phyloP scores from a whole-genome alignment of 1,140 invertebrate species.

The Calephelis nemesis region DNA sequence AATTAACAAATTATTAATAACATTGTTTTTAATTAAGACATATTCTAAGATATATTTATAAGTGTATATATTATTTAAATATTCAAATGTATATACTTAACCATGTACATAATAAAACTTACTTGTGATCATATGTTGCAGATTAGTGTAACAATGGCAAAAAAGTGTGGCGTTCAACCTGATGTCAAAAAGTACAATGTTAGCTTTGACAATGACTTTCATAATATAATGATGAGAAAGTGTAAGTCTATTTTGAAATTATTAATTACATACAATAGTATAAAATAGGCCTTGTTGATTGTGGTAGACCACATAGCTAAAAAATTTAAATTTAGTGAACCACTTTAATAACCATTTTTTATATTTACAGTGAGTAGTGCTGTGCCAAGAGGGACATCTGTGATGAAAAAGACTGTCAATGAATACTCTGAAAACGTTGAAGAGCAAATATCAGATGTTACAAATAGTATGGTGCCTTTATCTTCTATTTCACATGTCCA shows the following conservation, averaged over 20 bases:
- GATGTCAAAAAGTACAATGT: slow-evolving; percentile 27
- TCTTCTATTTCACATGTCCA: slow-evolving; percentile 31
- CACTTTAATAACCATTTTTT: slow-evolving; percentile 28
- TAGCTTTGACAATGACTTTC: slow-evolving; percentile 33
- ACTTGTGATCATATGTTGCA: not conserved
- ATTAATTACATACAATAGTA: too few relatives aligned
- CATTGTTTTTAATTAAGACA: too few relatives aligned
- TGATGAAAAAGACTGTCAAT: not conserved
- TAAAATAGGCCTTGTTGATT: not conserved
- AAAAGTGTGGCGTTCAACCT: not conserved
- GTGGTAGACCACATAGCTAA: not conserved
- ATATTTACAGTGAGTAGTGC: not conserved
- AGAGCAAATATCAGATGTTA: slow-evolving; percentile 36
- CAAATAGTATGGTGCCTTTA: slow-evolving; percentile 37
- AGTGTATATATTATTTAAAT: too few relatives aligned
- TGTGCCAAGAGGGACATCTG: not conserved
- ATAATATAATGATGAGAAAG: slow-evolving; percentile 35
- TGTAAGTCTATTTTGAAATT: slow-evolving; percentile 34
- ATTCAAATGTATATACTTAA: too few relatives aligned
- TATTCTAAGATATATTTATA: too few relatives aligned
- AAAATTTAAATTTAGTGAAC: slow-evolving; percentile 10
- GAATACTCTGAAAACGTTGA: not conserved
- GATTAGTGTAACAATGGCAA: slow-evolving; percentile 11
- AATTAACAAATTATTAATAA: too few relatives aligned
- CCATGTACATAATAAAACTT: not conserved